phyloP scores from a whole-genome alignment of 2,113 vertebrate genomes.

The Struthidea cinerea region DNA sequence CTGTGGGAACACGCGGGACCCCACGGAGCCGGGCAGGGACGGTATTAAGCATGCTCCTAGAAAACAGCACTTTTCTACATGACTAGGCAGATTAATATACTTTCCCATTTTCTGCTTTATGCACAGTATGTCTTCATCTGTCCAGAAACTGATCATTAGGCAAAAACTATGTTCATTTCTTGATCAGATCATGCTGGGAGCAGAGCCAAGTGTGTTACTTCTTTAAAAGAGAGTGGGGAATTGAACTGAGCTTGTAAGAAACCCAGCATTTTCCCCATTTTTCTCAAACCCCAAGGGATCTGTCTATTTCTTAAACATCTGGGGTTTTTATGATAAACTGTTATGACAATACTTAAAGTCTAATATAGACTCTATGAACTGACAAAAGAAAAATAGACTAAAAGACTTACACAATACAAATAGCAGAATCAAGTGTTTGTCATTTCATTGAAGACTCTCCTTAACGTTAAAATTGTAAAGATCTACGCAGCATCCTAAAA shows the following conservation, averaged over 20 bases:
- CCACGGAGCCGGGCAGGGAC: no score
- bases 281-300: not conserved
- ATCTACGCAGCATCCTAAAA: not conserved
- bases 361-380: not conserved
- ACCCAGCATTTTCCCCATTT: not conserved
- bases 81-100: not conserved
- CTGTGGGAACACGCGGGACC: no score
- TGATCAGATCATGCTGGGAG: slow-evolving; percentile 33
- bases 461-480: not conserved
- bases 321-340: not conserved
- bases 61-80: not conserved
- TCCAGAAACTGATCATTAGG: slow-evolving; percentile 34
- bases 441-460: not conserved
- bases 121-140: not conserved
- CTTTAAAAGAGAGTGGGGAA: slow-evolving; percentile 15
- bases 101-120: not conserved
- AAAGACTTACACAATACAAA: not conserved
- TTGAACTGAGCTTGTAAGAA: slow-evolving; percentile 14
- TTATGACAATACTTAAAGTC: slow-evolving; percentile 26
- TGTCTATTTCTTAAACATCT: slow-evolving; percentile 27
- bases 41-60: not conserved
- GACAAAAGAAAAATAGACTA: not conserved
- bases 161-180: slow-evolving; percentile 3
- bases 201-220: slow-evolving; percentile 1
- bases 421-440: not conserved